Conservation (phyloP, 2,113 vertebrate species). For the Serilophus lunatus region DNA sequence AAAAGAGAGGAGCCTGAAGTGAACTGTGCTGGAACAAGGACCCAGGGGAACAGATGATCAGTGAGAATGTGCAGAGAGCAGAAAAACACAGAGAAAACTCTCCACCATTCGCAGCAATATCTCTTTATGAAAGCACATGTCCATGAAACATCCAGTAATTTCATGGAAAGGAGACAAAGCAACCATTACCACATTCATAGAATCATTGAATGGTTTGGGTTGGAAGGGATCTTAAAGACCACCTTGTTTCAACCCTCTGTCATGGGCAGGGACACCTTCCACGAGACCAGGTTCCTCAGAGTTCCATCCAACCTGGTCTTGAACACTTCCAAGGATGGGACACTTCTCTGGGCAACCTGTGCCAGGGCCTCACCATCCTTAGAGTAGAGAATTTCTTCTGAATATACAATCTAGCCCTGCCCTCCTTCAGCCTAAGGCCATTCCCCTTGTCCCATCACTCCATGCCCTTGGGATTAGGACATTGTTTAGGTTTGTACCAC, state of each 20-base stretch:
- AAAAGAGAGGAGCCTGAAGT: neutral
- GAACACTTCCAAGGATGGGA: neutral
- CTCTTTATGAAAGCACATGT: neutral
- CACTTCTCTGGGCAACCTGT: neutral
- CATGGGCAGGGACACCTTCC: neutral
- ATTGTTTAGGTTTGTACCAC: neutral
- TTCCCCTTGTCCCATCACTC: neutral
- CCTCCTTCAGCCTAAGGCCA: neutral
- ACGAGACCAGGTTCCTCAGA: neutral
- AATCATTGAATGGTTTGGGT: neutral
- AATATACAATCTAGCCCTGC: neutral
- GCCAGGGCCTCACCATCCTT: neutral
- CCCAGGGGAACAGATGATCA: neutral
- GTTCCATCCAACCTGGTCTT: neutral
- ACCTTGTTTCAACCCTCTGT: neutral
- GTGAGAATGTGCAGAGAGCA: neutral
- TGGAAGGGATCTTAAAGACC: neutral
- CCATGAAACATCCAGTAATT: neutral
- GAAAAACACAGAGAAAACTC: fast-evolving
- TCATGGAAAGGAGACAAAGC: neutral
- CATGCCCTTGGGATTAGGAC: neutral
- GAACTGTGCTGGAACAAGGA: neutral
- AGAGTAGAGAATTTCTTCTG: neutral
- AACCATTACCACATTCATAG: fast-evolving
- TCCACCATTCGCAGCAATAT: neutral